Conservation (phyloP, 2,797 vertebrate species). For the Siniperca undulata region DNA sequence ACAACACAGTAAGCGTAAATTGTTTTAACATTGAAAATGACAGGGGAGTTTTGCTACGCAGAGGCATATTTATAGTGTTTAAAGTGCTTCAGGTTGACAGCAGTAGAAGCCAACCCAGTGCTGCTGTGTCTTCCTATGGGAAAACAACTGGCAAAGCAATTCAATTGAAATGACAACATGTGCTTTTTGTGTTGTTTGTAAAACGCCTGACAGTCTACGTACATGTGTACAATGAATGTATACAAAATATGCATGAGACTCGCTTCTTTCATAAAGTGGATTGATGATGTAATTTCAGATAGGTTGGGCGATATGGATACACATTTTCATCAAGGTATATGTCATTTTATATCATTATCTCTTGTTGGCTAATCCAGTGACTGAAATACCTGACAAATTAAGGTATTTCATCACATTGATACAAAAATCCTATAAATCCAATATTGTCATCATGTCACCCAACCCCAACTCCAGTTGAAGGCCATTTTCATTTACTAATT, state of each 20-base stretch:
- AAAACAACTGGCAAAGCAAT: constrained; percentile 31
- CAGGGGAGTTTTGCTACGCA: constrained; percentile 21
- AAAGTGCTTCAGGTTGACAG: constrained; percentile 44
- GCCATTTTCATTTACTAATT: background rate
- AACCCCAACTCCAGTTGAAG: background rate
- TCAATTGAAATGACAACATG: constrained; percentile 48
- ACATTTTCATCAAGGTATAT: background rate
- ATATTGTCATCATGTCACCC: background rate
- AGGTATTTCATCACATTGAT: constrained; percentile 3
- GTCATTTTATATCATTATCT: background rate
- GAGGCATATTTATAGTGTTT: constrained; percentile 28
- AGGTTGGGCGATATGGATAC: background rate
- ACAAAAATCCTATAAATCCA: background rate
- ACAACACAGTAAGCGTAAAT: background rate
- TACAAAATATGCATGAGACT: constrained; percentile 2
- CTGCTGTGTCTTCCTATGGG: constrained; percentile 21
- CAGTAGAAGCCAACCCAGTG: constrained; percentile 13
- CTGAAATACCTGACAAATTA: background rate
- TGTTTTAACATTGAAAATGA: constrained; percentile 33
- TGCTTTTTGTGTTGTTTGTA: constrained; percentile 40
- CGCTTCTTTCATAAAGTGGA: background rate
- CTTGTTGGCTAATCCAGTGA: background rate
- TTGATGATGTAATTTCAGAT: background rate
- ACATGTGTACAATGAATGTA: constrained; percentile 2
- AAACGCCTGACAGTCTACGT: background rate